Base-by-base conservation (phyloP, 2,113 vertebrate genomes). In the Furnarius figulus region DNA sequence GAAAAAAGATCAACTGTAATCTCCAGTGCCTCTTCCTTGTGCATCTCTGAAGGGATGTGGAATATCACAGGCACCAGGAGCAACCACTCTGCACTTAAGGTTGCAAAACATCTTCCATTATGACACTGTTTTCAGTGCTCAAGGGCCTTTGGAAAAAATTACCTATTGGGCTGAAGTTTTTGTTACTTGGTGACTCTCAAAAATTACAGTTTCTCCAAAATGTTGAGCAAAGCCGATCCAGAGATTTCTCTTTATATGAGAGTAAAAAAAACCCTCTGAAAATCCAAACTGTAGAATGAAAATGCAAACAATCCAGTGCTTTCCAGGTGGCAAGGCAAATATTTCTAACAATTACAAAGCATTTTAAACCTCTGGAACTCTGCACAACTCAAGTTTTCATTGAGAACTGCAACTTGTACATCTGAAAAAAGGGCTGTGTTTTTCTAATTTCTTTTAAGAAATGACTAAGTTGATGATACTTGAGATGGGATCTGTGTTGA, bases 131-230 rank as follows among this genome's bases (percentile, higher is more conserved):
- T 67, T 49, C 55, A 49, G 63, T 31, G 65, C 65, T 67, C 67
- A 10, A 46, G 49, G 74, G 42, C 28, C 59, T 89, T 82, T 78
- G 50, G 67, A 77, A 88, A 71, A 77, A 82, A 62, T 8, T 39
- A 67, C 39, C 27, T 74, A 27, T 77, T 61, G n/a, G 85, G 42
- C 59, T 94, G 63, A 75, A 79, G 52, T 77, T 66, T 80, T 85
- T 87, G 20, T 59, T 67, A 65, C 58, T 90, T 78, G 23, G 28
- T 61, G 53, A 30, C 61, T 78, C 61, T 63, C 90, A 94, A 78
- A 96, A 87, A 68, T 68, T 68, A 77, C 11, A 50, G 75, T 90
- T 6, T 90, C 58, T 79, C 52, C 40, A 76, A 91, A 96, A 91
- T 17, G 47, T 4, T 84, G 87, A 78, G 53, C 56, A 30, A 73